These are phyloP conservation scores for Linnaemya tessellans DNA, from an alignment of 2,888 invertebrate species.

Conservation along the genomic window DNA sequence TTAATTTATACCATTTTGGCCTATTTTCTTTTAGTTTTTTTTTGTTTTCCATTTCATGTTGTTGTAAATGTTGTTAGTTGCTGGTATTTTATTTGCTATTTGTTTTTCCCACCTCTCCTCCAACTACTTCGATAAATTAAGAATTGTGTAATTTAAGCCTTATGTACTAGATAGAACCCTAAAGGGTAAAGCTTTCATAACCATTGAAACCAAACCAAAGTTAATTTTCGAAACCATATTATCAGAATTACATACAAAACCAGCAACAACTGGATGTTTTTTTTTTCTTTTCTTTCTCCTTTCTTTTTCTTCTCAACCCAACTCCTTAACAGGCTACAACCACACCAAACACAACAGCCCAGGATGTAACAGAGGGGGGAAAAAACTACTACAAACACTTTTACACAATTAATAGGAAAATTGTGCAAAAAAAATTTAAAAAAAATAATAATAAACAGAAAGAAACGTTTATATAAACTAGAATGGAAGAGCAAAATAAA, in stretches of 20 bases:
- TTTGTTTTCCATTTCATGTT: conserved; percentile 32
- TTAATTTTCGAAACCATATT: conserved; percentile 68
- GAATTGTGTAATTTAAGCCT: conserved; percentile 65
- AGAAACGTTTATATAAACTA: not conserved
- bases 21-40: conserved; percentile 42
- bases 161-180: conserved; percentile 38
- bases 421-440: not conserved
- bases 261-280: conserved; percentile 15
- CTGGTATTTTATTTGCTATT: conserved; percentile 16
- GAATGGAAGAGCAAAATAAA: not conserved
- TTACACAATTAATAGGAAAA: conserved; percentile 41
- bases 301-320: not conserved
- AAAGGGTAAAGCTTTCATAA: conserved; percentile 68
- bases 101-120: conserved; percentile 13
- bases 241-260: conserved; percentile 39
- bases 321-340: conserved; percentile 18
- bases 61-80: conserved; percentile 37
- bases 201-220: conserved; percentile 70
- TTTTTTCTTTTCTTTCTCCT: not conserved
- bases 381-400: conserved; percentile 17
- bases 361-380: not conserved
- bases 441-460: not conserved
- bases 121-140: conserved; percentile 56
- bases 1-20: conserved; percentile 50
- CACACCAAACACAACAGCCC: not conserved